Conservation (phyloP, 2,888 invertebrate genomes). For the Gnatocerus cornutus region DNA sequence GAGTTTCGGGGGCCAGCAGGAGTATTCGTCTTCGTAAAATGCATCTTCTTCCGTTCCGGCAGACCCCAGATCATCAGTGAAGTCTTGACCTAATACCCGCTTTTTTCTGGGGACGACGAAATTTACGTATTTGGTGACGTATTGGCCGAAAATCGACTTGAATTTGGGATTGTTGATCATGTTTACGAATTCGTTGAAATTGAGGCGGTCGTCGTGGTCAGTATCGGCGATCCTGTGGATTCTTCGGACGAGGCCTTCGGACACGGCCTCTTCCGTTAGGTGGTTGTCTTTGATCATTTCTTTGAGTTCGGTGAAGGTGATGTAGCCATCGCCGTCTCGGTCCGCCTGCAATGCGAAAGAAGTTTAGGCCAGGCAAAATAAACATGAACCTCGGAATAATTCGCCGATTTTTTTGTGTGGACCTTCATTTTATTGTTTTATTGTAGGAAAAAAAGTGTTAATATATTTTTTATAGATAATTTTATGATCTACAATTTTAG, state of each 20-base stretch:
- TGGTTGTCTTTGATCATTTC: conserved; percentile 74
- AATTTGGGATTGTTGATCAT: conserved; percentile 77
- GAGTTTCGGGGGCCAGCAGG: conserved; percentile 92
- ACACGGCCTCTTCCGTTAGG: conserved; percentile 77
- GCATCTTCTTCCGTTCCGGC: conserved; percentile 73
- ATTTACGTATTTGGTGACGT: conserved; percentile 75
- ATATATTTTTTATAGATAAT: too few relatives aligned
- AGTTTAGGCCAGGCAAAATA: too few relatives aligned
- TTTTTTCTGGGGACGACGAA: conserved; percentile 37
- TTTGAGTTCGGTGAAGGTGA: conserved; percentile 78
- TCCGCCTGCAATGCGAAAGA: too few relatives aligned
- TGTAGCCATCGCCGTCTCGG: conserved; percentile 79
- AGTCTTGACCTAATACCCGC: too few relatives aligned
- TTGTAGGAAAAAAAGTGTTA: too few relatives aligned
- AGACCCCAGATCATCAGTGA: conserved; percentile 50
- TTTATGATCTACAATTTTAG: too few relatives aligned
- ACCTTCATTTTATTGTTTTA: too few relatives aligned
- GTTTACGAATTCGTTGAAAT: conserved; percentile 80
- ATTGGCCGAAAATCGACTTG: conserved; percentile 77
- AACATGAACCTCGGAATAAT: too few relatives aligned
- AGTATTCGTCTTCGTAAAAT: conserved; percentile 91
- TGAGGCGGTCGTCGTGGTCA: conserved; percentile 78
- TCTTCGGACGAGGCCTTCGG: conserved; percentile 74
- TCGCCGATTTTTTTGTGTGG: too few relatives aligned
- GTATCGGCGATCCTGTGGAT: conserved; percentile 78